These are phyloP conservation scores for Trinorchestia longiramus DNA, from an alignment of 1,140 invertebrate genomes.

Conservation along the genomic window DNA sequence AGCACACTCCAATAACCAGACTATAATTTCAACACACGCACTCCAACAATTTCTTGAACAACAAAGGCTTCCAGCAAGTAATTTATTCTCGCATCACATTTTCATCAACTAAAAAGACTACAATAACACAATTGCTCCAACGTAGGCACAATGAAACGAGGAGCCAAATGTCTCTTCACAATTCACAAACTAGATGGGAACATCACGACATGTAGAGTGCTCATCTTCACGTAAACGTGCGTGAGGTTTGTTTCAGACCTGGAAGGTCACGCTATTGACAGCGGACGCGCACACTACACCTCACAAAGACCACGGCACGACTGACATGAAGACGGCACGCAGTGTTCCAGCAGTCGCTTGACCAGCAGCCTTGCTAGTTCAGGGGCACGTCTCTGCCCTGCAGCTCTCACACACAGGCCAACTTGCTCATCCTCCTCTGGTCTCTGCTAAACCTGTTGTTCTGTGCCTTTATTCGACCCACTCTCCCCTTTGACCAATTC, in stretches of 20 bases:
- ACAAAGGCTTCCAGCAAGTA: background rate
- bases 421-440: background rate
- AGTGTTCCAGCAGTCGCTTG: background rate
- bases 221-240: constrained; percentile 23
- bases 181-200: background rate
- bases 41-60: background rate
- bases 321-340: constrained; percentile 22
- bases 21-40: background rate
- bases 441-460: background rate
- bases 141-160: background rate
- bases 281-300: background rate
- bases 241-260: constrained; percentile 29
- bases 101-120: background rate
- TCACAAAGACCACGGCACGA: background rate
- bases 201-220: background rate
- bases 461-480: background rate
- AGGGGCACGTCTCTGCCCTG: constrained; percentile 45
- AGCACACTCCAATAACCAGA: background rate
- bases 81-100: background rate
- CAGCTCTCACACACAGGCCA: constrained; percentile 4
- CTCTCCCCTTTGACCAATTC: background rate
- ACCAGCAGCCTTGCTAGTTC: background rate
- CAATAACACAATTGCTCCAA: background rate
- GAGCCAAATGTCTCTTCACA: background rate
- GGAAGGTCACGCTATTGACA: background rate